phyloP scores from a whole-genome alignment of 2,888 invertebrate genomes.

The Noctuana brunneofusca region DNA sequence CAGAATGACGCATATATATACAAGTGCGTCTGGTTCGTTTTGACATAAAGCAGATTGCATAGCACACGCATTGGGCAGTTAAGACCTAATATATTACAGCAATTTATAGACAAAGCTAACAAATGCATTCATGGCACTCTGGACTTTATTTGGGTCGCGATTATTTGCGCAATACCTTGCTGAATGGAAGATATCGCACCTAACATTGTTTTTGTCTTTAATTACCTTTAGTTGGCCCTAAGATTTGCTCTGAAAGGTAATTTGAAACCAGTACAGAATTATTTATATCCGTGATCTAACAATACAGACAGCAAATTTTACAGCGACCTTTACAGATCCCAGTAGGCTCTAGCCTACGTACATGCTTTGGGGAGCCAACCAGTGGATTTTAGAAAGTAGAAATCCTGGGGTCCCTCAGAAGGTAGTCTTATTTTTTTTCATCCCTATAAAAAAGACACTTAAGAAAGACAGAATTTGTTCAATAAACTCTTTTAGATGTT shows the following conservation, averaged over 20 bases:
- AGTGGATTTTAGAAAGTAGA: too few species aligned
- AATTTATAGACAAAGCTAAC: conserved; percentile 29
- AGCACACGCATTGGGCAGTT: conserved; percentile 28
- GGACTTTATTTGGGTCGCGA: conserved; percentile 63
- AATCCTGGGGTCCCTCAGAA: too few species aligned
- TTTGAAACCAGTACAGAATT: too few species aligned
- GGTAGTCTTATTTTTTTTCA: too few species aligned
- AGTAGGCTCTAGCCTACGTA: too few species aligned
- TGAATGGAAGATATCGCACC: conserved; percentile 36
- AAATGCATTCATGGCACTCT: conserved; percentile 22
- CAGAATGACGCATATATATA: conserved; percentile 23
- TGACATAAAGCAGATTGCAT: conserved; percentile 27
- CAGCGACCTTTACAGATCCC: too few species aligned
- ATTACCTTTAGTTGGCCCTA: not conserved
- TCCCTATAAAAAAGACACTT: not conserved
- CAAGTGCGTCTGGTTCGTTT: conserved; percentile 19
- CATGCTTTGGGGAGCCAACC: too few species aligned
- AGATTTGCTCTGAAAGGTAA: too few species aligned
- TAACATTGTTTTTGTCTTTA: conserved; percentile 1
- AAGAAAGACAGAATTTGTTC: not conserved
- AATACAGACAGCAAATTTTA: not conserved
- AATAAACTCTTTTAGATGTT: not conserved
- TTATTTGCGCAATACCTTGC: conserved; percentile 66
- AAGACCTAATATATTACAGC: conserved; percentile 17
- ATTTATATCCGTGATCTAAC: too few species aligned